Evolutionary conservation across 2,888 invertebrate genomes (phyloP), one percentile per base, ranked within the genome.

Genomic region (Hydropsyche betteni): DNA sequence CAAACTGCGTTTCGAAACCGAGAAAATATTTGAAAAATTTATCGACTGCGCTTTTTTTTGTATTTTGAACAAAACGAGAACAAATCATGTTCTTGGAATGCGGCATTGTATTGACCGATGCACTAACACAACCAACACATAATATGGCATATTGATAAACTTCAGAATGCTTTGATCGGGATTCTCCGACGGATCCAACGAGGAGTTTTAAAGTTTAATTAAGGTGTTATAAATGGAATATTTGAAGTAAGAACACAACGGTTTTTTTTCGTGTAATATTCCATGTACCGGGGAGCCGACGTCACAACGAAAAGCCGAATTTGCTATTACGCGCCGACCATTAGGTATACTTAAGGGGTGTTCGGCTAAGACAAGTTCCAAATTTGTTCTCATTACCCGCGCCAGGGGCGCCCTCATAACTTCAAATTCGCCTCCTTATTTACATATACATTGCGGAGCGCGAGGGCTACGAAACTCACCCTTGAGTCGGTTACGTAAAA

Each of bases 341-440:
- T 76, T 73, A 76, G 72, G 73, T 76, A 76, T 73, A 73, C 76
- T 76, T 76, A 68, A 68, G 61, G 75, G 75, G 75, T 64, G 55
- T 75, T 75, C 73, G 72, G 72, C 68, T 68, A 72, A 76, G 76
- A 76, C 76, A 76, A 76, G 72, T 76, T 76, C 71, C 76, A 76
- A 76, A 76, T 76, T 76, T 76, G 76, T 76, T 76, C 76, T 72
- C 73, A 76, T 76, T 76, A 76, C 61, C 76, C 68, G 50, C 38
- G 72, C 70, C 70, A 38, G 70, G 36, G 70, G 70, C 36, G 51
- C 53, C 52, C 76, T 73, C 76, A 76, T 76, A 76, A 76, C 76
- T 76, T 73, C 76, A 76, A 76, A 76, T 76, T 76, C 76, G 72
- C 73, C 73, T 76, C 73, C 76, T 52, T 76, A 76, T 76, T 76